phyloP scores from a whole-genome alignment of 2,797 vertebrate genomes.

The Cirrhinus mrigala region DNA sequence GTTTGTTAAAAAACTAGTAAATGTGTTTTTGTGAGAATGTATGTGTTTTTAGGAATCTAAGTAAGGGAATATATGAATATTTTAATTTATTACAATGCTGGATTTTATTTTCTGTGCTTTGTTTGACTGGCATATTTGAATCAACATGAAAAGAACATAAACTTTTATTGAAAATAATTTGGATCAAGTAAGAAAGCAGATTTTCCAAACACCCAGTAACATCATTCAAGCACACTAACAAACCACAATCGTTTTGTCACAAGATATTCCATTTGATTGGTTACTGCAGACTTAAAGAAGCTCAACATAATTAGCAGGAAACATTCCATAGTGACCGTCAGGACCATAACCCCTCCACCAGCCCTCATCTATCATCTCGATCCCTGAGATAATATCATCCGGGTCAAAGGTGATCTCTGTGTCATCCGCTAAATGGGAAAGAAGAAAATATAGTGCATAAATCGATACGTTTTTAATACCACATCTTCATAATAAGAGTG shows the following conservation, averaged over 20 bases:
- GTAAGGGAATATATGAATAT: no score
- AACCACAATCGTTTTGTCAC: not conserved
- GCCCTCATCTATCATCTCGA: constrained; percentile 92
- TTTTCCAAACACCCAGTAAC: not conserved
- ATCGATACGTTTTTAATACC: not conserved
- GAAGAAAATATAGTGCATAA: not conserved
- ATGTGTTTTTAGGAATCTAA: no score
- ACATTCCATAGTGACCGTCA: constrained; percentile 87
- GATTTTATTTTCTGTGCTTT: not conserved
- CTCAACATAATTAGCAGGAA: constrained; percentile 94
- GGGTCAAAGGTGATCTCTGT: constrained; percentile 94
- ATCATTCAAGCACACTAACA: not conserved
- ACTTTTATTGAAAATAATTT: constrained; percentile 31
- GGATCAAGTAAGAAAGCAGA: not conserved
- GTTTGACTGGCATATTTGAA: not conserved
- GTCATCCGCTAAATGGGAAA: constrained; percentile 81
- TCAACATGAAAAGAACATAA: not conserved
- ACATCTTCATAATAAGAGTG: not conserved
- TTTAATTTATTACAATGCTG: not conserved
- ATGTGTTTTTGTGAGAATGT: not conserved
- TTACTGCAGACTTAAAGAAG: constrained; percentile 68
- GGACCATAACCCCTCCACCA: constrained; percentile 93
- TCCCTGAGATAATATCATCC: constrained; percentile 88
- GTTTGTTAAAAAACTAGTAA: not conserved
- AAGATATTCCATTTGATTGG: not conserved